These are phyloP conservation scores for Ifrita kowaldi DNA, from an alignment of 2,113 vertebrate species.

Conservation along the genomic window DNA sequence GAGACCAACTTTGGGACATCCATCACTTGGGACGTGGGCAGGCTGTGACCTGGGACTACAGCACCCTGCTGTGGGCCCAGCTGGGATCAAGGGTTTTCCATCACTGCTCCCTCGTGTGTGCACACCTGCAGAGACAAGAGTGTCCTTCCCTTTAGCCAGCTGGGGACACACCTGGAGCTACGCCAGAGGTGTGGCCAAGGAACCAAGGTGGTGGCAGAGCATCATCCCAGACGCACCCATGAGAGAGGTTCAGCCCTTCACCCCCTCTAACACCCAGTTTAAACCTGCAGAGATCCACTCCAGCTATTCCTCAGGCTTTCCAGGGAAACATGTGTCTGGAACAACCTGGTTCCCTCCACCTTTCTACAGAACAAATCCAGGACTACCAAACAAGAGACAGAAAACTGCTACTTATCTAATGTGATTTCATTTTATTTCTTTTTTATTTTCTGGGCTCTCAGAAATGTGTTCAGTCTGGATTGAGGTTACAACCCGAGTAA, in stretches of 20 bases:
- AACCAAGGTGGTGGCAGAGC: neutral
- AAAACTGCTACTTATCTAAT: neutral
- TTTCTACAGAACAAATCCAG: neutral
- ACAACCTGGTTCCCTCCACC: neutral
- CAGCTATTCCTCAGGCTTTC: neutral
- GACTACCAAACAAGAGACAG: neutral
- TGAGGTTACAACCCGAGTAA: conserved; percentile 41
- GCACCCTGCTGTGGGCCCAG: neutral
- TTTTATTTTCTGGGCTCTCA: neutral
- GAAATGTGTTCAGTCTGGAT: neutral
- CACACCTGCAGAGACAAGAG: neutral
- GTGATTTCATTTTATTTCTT: neutral
- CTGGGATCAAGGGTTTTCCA: neutral
- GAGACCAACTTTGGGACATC: neutral
- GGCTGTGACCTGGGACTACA: neutral
- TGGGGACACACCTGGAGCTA: neutral
- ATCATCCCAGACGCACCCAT: neutral
- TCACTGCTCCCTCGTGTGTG: neutral
- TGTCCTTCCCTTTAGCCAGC: neutral
- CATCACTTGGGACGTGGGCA: rapidly evolving
- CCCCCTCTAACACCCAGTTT: neutral
- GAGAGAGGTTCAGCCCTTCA: neutral
- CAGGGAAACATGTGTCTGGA: neutral
- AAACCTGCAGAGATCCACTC: neutral
- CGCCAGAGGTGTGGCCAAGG: neutral